Conservation (phyloP, 2,888 invertebrate genomes). For the Dromius quadrimaculatus region DNA sequence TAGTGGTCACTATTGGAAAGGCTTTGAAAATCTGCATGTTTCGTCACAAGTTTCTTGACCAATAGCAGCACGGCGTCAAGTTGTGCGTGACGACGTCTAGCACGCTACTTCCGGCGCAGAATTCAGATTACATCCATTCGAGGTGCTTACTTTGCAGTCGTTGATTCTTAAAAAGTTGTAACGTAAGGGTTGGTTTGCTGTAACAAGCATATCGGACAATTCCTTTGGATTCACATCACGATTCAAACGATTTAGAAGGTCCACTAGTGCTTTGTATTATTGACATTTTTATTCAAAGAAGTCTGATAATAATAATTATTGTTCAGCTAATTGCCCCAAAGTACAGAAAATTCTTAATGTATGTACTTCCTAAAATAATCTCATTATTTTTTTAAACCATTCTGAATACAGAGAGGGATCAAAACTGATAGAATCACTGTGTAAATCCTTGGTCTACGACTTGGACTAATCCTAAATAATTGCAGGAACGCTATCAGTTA, state of each 20-base stretch:
- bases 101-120: conserved; percentile 58
- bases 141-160: conserved; percentile 29
- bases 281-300: conserved; percentile 34
- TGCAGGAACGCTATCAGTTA: no score
- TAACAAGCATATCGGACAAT: conserved; percentile 2
- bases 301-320: conserved; percentile 8
- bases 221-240: conserved; percentile 36
- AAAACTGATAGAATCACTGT: no score
- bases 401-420: no score
- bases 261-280: conserved; percentile 37
- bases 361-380: no score
- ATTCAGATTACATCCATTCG: conserved; percentile 45
- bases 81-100: conserved; percentile 56
- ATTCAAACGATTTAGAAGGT: conserved; percentile 46
- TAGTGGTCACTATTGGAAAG: conserved; percentile 48
- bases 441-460: no score
- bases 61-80: conserved; percentile 42
- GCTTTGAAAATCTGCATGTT: conserved; percentile 55
- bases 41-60: conserved; percentile 52
- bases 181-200: conserved; percentile 13
- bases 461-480: no score
- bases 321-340: neutral
- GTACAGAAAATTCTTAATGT: no score
- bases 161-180: conserved; percentile 12
- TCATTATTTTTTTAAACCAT: no score